Evolutionary conservation across 2,797 vertebrate genomes (phyloP).

Genomic region (Babyrousa celebensis): DNA sequence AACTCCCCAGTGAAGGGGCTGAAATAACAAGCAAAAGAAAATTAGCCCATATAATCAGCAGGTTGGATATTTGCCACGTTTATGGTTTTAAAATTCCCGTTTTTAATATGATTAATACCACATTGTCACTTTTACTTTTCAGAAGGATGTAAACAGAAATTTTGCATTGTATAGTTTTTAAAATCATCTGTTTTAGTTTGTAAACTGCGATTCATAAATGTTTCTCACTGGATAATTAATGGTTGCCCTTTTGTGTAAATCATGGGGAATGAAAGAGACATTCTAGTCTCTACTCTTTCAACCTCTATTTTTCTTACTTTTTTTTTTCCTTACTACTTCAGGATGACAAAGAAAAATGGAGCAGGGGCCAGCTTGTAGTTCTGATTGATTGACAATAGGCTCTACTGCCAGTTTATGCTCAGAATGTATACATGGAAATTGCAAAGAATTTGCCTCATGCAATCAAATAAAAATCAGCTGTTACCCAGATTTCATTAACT

Average conservation of each 20-base stretch:
- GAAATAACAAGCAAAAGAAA: conserved; percentile 86
- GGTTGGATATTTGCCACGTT: conserved; percentile 73
- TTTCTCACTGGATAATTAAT: conserved; percentile 63
- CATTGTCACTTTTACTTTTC: conserved; percentile 60
- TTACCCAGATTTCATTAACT: conserved; percentile 70
- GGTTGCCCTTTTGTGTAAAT: background rate
- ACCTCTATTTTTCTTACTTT: conserved; percentile 13
- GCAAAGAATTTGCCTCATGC: conserved; percentile 52
- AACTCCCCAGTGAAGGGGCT: conserved; percentile 82
- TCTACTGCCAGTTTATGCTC: background rate
- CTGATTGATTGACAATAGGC: conserved; percentile 45
- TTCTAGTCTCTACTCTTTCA: background rate
- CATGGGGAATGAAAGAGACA: conserved; percentile 5
- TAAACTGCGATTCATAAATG: conserved; percentile 51
- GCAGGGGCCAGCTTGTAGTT: background rate
- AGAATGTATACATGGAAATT: conserved; percentile 59
- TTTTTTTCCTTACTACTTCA: background rate
- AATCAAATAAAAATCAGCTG: conserved; percentile 74
- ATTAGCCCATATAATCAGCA: conserved; percentile 84
- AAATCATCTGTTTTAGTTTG: conserved; percentile 69
- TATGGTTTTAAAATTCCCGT: conserved; percentile 36
- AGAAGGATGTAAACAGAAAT: conserved; percentile 70
- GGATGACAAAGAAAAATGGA: background rate
- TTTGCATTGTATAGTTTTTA: conserved; percentile 39
- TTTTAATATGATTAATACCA: conserved; percentile 74